These are phyloP conservation scores for Semotilus atromaculatus DNA, from an alignment of 2,797 vertebrate genomes.

Conservation along the genomic window DNA sequence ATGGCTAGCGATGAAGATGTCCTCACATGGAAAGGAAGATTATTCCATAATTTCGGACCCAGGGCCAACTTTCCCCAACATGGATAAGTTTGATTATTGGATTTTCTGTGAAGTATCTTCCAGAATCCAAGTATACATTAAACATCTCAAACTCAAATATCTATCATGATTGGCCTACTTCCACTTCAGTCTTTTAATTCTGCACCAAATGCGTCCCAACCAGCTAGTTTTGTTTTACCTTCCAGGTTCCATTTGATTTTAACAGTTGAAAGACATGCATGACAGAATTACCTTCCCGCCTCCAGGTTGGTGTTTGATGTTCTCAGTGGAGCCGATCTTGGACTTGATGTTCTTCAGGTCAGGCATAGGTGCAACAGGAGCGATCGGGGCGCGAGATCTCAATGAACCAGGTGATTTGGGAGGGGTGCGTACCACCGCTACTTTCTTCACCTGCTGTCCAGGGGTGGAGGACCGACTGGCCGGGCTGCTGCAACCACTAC, in stretches of 20 bases:
- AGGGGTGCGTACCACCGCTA: slow-evolving; percentile 90
- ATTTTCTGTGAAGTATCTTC: background rate
- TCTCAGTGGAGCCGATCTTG: slow-evolving; percentile 92
- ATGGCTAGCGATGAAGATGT: too few relatives aligned
- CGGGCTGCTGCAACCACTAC: slow-evolving; percentile 88
- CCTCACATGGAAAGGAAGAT: too few relatives aligned
- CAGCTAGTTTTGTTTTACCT: slow-evolving; percentile 1
- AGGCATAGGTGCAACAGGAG: slow-evolving; percentile 82
- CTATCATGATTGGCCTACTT: background rate
- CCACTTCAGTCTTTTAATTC: background rate
- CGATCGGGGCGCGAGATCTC: slow-evolving; percentile 80
- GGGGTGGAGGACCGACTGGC: slow-evolving; percentile 85
- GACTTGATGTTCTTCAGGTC: slow-evolving; percentile 89
- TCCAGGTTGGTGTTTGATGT: slow-evolving; percentile 91
- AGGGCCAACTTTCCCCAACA: background rate
- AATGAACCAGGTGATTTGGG: slow-evolving; percentile 88
- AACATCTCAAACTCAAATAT: background rate
- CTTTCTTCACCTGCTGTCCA: slow-evolving; percentile 79
- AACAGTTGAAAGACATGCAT: background rate
- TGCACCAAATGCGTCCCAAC: background rate
- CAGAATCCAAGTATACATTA: background rate
- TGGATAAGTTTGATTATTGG: background rate
- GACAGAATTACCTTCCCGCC: slow-evolving; percentile 86
- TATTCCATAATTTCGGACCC: too few relatives aligned
- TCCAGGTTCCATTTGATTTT: background rate